Evolutionary conservation across 2,888 invertebrate species (phyloP).

Genomic region (Caenorhabditis zanzibari): DNA sequence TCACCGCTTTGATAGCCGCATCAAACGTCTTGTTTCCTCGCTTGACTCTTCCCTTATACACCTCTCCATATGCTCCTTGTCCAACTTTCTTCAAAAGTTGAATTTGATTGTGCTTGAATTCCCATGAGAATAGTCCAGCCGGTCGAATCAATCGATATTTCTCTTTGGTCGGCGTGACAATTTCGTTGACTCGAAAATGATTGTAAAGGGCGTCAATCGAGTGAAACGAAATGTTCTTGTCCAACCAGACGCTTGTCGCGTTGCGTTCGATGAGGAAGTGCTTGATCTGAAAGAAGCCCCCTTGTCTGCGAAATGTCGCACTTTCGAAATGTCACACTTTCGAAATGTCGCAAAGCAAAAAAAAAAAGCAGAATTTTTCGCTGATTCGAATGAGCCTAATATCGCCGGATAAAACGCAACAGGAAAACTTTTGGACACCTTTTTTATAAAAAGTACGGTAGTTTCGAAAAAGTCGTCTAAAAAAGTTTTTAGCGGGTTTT

Average conservation of each 20-base stretch:
- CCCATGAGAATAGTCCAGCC: constrained; percentile 45
- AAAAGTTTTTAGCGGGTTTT: too few species aligned
- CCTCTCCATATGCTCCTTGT: constrained; percentile 66
- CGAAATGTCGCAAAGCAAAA: too few species aligned
- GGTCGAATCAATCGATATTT: constrained; percentile 28
- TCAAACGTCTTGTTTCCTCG: constrained; percentile 45
- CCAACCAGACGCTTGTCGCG: constrained; percentile 16
- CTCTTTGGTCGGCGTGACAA: constrained; percentile 18
- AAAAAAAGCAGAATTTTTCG: too few species aligned
- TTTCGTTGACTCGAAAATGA: constrained; percentile 24
- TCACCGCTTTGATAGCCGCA: constrained; percentile 63
- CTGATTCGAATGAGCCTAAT: too few species aligned
- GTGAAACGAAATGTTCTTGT: constrained; percentile 12
- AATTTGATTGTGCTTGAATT: constrained; percentile 56
- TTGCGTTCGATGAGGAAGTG: constrained; percentile 52
- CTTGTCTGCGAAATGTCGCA: too few species aligned
- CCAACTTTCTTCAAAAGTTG: constrained; percentile 55
- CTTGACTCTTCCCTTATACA: constrained; percentile 62
- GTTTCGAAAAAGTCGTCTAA: too few species aligned
- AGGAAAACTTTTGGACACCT: too few species aligned
- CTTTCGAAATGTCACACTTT: too few species aligned
- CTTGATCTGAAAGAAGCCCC: constrained; percentile 60
- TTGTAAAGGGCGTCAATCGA: constrained; percentile 26
- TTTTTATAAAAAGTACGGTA: too few species aligned
- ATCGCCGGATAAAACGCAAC: too few species aligned